phyloP scores from a whole-genome alignment of 2,113 vertebrate species.

The Onychorhynchus coronatus region DNA sequence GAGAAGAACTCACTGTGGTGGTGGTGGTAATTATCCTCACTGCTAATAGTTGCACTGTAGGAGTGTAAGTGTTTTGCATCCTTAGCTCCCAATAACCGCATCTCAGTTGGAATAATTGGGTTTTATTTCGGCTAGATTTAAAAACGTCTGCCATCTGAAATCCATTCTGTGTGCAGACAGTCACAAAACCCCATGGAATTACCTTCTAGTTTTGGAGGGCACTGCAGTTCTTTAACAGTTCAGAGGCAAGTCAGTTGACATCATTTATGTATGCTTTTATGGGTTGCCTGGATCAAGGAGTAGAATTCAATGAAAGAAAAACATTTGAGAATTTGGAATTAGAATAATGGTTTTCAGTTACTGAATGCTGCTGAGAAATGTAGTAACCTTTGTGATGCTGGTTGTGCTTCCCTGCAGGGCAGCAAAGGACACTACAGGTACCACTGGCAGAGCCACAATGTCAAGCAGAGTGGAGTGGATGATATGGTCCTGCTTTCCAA shows the following conservation, averaged over 20 bases:
- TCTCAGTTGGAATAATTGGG: background rate
- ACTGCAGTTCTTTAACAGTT: background rate
- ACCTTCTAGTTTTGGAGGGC: background rate
- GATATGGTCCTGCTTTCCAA: slow-evolving; percentile 98
- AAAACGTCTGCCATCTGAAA: background rate
- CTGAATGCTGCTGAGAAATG: background rate
- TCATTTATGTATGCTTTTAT: background rate
- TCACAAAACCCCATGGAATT: background rate
- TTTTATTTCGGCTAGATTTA: background rate
- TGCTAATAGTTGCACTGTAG: background rate
- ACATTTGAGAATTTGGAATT: background rate
- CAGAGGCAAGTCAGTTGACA: background rate
- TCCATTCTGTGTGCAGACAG: background rate
- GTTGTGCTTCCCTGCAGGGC: slow-evolving; percentile 75
- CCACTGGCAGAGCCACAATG: slow-evolving; percentile 99
- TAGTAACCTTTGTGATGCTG: background rate
- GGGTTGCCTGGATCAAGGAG: background rate
- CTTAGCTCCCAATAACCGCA: background rate
- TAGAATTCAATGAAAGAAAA: background rate
- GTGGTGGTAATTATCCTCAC: background rate
- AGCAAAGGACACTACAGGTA: slow-evolving; percentile 96
- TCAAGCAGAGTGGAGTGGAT: slow-evolving; percentile 96
- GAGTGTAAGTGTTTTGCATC: background rate
- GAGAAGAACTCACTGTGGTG: background rate
- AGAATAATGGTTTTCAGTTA: background rate